Evolutionary conservation across 2,113 vertebrate species (phyloP), one percentile per base, ranked within the genome.

Genomic region (Cariama cristata): DNA sequence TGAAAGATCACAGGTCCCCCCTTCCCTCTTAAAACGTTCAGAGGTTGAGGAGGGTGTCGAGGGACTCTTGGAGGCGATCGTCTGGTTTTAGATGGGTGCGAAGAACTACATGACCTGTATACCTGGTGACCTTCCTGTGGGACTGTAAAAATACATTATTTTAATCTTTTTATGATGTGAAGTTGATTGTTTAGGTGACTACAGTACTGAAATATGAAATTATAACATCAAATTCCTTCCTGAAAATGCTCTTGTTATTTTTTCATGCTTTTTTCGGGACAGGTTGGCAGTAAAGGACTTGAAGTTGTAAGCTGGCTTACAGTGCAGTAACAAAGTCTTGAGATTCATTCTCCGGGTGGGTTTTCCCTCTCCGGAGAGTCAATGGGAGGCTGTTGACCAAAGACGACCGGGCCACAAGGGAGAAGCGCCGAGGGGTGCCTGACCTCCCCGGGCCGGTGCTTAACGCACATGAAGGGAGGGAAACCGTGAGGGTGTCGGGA

Each of bases 321-420:
- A 28, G 53, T 1, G 18, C 9, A 0, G n/a, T n/a, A 58, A 20
- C 40, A 1, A 21, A 45, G 55, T 9, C 32, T 16, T 26, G 23
- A 26, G 16, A 11, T 10, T 33, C 28, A 8, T 55, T 73, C 52
- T 44, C 38, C 52, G 8, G 55, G 42, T 19, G 72, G 40, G 32
- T 58, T n/a, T 45, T 58, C 72, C 53, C 53, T n/a, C 53, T 27
- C 71, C 52, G 24, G 71, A 42, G 52, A 9, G 19, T 40, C 8
- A 4, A n/a, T 12, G 68, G 69, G 35, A 16, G 35, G 68, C 35
- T 55, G 15, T 18, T 53, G 49, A 12, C 69, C 35, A 12, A 6
- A 17, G 27, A 8, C 5, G 49, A 23, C 35, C 69, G 21, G 35
- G 20, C 20, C 49, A 12, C 27, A 4, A 15, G 22, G 69, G 35